Evolutionary conservation across 2,888 invertebrate genomes (phyloP), one percentile per base, ranked within the genome.

Genomic region (Pyrochroa serraticornis): DNA sequence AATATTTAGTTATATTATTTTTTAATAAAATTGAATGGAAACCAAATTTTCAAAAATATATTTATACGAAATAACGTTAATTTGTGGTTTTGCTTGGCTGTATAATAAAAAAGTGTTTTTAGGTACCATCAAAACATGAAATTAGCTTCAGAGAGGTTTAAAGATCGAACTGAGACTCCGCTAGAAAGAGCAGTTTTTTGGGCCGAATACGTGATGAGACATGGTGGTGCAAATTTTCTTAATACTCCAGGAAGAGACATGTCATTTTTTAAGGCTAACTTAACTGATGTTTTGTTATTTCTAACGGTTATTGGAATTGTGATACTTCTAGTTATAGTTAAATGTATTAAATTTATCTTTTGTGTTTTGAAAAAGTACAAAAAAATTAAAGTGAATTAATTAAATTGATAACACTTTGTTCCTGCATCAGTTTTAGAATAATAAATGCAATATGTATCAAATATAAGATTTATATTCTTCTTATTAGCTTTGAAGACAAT

Each of bases 181-280:
- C 30, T 58, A 37, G 47, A 58, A n/a, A 30, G 22, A 7, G 58
- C 52, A 5, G 32, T 58, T 13, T 58, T 30, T n/a, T 58, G 52
- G 58, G 47, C 32, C 6, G 58, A 58, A 47, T 52, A 52, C 37
- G 42, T 58, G 22, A 32, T 58, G n/a, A 51, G 34, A 42, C 14
- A 48, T 38, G 38, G 31, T 30, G 42, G 1, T 3, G 43, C 31
- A 32, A 33, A 43, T 31, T 31, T 43, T 32, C 12, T 43, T 5
- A 8, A 3, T 1, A 10, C 43, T 3, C 31, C 31, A 43, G 9
- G 12, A 0, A 10, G 31, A 31, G 0, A 10, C 1, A 43, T 43
- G 43, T 30, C 43, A 8, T 43, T 32, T 32, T 43, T 22, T 30
- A 14, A 43, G 13, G 10, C 7, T 22, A 3, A 2, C 1, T 22